Percentiles rank a stretch among this genome's conserved stretches.
Evolutionary conservation across 2,113 vertebrate species (phyloP).

Genomic region (Thymallus thymallus): DNA sequence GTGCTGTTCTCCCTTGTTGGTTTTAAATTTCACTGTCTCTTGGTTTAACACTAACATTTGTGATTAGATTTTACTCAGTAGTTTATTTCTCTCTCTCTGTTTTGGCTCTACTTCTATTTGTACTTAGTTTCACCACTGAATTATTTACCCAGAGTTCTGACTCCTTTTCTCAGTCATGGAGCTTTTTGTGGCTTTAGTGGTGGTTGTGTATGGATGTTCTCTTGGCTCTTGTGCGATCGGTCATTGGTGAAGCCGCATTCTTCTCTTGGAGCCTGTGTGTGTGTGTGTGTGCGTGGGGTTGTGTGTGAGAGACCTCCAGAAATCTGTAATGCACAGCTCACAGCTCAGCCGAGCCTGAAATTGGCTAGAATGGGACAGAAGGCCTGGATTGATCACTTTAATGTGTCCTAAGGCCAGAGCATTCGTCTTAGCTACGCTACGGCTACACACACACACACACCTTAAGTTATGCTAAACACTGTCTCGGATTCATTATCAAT

Average conservation of each 20-base stretch:
- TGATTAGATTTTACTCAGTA: no score
- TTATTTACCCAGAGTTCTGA: not conserved
- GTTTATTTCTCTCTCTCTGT: not conserved
- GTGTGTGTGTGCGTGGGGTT: no score
- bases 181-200: not conserved
- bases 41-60: no score
- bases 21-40: not conserved
- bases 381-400: conserved; percentile 52
- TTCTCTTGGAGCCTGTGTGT: no score
- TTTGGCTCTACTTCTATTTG: not conserved
- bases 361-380: conserved; percentile 61
- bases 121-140: not conserved
- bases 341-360: conserved; percentile 72
- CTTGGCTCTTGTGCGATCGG: conserved; percentile 32
- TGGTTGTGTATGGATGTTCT: not conserved
- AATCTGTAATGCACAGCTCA: conserved; percentile 50
- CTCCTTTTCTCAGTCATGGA: not conserved
- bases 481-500: no score
- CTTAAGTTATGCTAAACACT: no score
- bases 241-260: not conserved
- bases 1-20: not conserved
- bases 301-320: conserved; percentile 24
- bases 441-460: no score
- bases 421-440: no score
- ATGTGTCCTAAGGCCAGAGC: no score